Evolutionary conservation across 92 coral and sea anemone genomes (phyloP).

Genomic region (Palythoa grandiflora): DNA sequence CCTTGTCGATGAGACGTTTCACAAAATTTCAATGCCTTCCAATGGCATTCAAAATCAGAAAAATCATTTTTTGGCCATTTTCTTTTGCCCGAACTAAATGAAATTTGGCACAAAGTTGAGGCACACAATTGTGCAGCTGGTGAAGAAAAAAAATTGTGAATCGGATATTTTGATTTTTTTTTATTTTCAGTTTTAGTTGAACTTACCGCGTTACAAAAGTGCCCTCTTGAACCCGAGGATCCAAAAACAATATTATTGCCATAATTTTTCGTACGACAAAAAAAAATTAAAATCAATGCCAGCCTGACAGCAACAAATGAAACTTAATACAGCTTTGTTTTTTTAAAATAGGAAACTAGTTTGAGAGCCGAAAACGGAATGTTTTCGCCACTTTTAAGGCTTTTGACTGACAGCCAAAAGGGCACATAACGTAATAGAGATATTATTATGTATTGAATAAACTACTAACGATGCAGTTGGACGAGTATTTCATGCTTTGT

Average conservation of each 20-base stretch:
- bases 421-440: constrained; percentile 7
- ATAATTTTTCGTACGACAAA: constrained; percentile 23
- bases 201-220: constrained; percentile 37
- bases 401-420: constrained; percentile 5
- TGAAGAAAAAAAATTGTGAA: constrained; percentile 1
- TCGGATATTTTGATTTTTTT: not conserved
- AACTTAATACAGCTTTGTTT: constrained; percentile 17
- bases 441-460: constrained; percentile 14
- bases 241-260: not conserved
- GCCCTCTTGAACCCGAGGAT: constrained; percentile 27
- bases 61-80: constrained; percentile 12
- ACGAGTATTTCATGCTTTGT: constrained; percentile 5
- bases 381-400: constrained; percentile 1
- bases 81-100: not conserved
- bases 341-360: not conserved
- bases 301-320: constrained; percentile 20
- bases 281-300: not conserved
- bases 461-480: constrained; percentile 23
- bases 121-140: constrained; percentile 4
- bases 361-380: constrained; percentile 17
- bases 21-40: not conserved
- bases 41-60: constrained; percentile 11
- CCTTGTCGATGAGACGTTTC: no score
- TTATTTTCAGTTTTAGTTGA: constrained; percentile 10
- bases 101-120: not conserved